These are phyloP conservation scores for Babyrousa celebensis DNA, from an alignment of 2,797 vertebrate species.

Conservation along the genomic window DNA sequence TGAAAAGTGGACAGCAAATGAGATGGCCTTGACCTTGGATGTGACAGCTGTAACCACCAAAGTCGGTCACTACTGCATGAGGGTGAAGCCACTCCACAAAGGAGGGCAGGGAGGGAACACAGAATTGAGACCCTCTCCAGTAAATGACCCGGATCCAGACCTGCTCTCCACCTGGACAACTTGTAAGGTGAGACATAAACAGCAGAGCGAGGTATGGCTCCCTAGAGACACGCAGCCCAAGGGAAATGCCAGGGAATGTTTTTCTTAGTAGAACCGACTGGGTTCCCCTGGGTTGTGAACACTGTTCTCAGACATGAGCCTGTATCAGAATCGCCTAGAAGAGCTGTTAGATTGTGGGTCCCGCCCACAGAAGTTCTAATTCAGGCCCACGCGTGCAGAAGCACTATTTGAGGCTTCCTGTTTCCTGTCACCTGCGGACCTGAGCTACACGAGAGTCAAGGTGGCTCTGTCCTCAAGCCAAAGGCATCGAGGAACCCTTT, in stretches of 20 bases:
- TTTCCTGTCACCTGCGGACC: too few relatives aligned
- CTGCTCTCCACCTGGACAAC: not conserved
- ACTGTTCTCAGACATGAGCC: not conserved
- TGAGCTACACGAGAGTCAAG: too few relatives aligned
- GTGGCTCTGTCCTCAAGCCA: too few relatives aligned
- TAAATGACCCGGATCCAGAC: not conserved
- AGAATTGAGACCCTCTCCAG: not conserved
- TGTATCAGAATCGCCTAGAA: not conserved
- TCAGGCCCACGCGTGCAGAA: not conserved
- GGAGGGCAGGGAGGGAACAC: not conserved
- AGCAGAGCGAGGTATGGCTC: not conserved
- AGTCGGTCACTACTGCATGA: not conserved
- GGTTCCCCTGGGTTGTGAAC: not conserved
- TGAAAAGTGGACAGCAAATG: not conserved
- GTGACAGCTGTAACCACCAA: not conserved
- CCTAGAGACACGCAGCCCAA: not conserved
- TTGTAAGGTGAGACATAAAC: not conserved
- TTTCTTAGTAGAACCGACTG: not conserved
- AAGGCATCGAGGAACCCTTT: too few relatives aligned
- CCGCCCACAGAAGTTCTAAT: not conserved
- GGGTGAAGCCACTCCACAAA: not conserved
- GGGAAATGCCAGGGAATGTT: not conserved
- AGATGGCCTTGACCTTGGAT: not conserved
- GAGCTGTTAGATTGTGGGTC: not conserved
- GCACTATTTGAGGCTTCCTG: too few relatives aligned